Base-by-base conservation (phyloP, 2,113 vertebrate genomes). In the Acinonyx jubatus region DNA sequence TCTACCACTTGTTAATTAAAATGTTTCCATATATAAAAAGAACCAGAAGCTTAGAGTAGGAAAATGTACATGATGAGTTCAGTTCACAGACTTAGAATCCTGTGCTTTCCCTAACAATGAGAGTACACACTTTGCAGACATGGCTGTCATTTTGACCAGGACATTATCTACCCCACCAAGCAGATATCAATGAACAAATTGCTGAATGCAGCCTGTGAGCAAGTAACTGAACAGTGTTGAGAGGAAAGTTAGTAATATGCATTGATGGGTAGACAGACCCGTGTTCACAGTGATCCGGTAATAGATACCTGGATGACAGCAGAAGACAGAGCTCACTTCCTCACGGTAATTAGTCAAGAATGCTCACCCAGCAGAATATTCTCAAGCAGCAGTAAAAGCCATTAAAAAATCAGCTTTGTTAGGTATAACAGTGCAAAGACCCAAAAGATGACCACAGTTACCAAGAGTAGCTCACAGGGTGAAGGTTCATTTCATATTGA, bases 301-400 rank as follows among this genome's bases (percentile, higher is more conserved):
- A 95, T 92, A 82, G 90, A 83, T n/a, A 83, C 73, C 25, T 55
- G 12, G 15, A 6, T 91, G 94, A 94, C 38, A 66, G 65, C 65
- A 33, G 61, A 81, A 87, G 48, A 52, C 29, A 79, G 91, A 65
- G 41, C 33, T 88, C 25, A 91, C 78, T 80, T 73, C 52, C 36
- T 63, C 78, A 48, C 36, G n/a, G 85, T 71, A 41, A 82, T 92
- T 50, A 88, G 85, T 57, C 38, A 71, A 50, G 91, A 90, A 61
- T 91, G 66, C 68, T 82, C 80, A 66, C 68, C 66, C 25, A 27
- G 76, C 13, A 95, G 61, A 82, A 84, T 68, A 82, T 38, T 74
- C 57, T 71, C 63, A 69, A 91, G 78, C 36, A 78, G 50, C 41
- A 74, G 8, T 73, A 27, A 85, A 88, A 76, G 15, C 19, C 41